Conservation (phyloP, 2,113 vertebrate genomes). For the Fulmarus glacialis region DNA sequence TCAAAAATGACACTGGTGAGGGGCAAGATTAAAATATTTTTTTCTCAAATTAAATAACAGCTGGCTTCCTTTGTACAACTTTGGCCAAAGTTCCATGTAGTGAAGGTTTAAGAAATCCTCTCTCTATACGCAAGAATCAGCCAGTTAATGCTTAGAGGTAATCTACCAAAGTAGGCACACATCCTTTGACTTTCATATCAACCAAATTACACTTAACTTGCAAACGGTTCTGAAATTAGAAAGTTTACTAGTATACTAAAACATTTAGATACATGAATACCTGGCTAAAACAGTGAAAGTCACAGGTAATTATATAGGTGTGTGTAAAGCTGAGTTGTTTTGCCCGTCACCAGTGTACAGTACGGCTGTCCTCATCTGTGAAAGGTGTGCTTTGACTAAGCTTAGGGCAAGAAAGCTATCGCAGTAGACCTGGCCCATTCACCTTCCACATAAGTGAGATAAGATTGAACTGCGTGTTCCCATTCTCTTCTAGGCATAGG, state of each 20-base stretch:
- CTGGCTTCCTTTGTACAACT: slow-evolving; percentile 54
- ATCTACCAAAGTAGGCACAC: slow-evolving; percentile 37
- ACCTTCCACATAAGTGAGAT: slow-evolving; percentile 43
- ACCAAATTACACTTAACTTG: slow-evolving; percentile 26
- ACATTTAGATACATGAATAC: slow-evolving; percentile 59
- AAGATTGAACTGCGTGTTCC: slow-evolving; percentile 41
- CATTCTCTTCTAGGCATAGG: slow-evolving; percentile 80
- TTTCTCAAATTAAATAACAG: slow-evolving; percentile 27
- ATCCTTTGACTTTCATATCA: slow-evolving; percentile 11
- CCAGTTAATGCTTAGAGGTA: slow-evolving; percentile 19
- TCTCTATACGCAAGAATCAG: neutral
- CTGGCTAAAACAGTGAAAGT: slow-evolving; percentile 54
- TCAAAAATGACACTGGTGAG: slow-evolving; percentile 66
- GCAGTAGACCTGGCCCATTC: slow-evolving; percentile 45
- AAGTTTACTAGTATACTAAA: slow-evolving; percentile 52
- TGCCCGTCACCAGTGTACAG: slow-evolving; percentile 76
- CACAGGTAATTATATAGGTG: slow-evolving; percentile 38
- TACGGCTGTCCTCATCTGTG: slow-evolving; percentile 65
- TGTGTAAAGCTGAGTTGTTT: slow-evolving; percentile 64
- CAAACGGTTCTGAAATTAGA: slow-evolving; percentile 60
- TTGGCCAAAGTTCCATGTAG: slow-evolving; percentile 54
- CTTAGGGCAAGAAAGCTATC: slow-evolving; percentile 69
- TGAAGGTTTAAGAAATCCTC: slow-evolving; percentile 27
- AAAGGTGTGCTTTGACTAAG: slow-evolving; percentile 76
- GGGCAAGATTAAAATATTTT: slow-evolving; percentile 34